Evolutionary conservation across 2,797 vertebrate species (phyloP).

Genomic region (Cercopithecus petaurista): DNA sequence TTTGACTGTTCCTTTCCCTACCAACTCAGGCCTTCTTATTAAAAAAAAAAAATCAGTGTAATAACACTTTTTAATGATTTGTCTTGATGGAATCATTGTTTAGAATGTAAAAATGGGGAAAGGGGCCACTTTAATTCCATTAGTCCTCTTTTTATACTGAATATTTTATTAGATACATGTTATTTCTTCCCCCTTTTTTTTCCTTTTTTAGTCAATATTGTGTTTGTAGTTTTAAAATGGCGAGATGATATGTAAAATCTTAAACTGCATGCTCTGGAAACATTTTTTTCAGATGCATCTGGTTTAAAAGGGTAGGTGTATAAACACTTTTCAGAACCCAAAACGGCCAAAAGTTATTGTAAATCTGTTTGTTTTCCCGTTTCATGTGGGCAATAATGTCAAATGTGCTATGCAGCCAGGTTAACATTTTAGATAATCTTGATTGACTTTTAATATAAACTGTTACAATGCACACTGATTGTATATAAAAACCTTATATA

Average conservation of each 20-base stretch:
- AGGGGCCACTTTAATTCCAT: conserved; percentile 87
- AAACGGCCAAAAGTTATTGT: conserved; percentile 84
- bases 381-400: conserved; percentile 96
- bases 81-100: conserved; percentile 89
- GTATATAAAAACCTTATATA: conserved; percentile 96
- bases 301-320: conserved; percentile 78
- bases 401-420: conserved; percentile 98
- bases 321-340: conserved; percentile 80
- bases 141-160: conserved; percentile 84
- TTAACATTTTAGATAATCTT: conserved; percentile 93
- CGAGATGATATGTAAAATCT: conserved; percentile 73
- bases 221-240: conserved; percentile 81
- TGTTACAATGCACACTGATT: conserved; percentile 95
- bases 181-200: neutral
- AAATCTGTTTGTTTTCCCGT: conserved; percentile 86
- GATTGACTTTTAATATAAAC: conserved; percentile 90
- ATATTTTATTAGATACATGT: conserved; percentile 81
- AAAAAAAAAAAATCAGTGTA: conserved; percentile 87
- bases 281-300: conserved; percentile 85
- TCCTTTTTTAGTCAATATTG: conserved; percentile 83
- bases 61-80: conserved; percentile 87
- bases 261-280: conserved; percentile 76
- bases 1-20: conserved; percentile 93
- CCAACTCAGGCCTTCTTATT: conserved; percentile 95
- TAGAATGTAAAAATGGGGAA: conserved; percentile 94